These are phyloP conservation scores for Atrina japonica DNA, from an alignment of 2,888 invertebrate species.

Conservation along the genomic window DNA sequence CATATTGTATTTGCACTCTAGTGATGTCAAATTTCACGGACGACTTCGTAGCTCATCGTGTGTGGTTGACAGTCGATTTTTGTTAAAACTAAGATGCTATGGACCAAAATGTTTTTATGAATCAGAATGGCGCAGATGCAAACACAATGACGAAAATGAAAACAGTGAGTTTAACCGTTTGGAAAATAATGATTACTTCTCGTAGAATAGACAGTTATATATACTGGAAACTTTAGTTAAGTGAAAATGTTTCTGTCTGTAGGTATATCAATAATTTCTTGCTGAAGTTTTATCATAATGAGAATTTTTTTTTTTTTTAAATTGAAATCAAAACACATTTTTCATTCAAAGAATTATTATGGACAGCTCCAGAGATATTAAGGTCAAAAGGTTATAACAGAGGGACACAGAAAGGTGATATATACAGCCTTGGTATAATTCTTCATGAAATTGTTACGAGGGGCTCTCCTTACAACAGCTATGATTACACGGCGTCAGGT, in stretches of 20 bases:
- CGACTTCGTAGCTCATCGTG: conserved; percentile 51
- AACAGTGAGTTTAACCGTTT: conserved; percentile 47
- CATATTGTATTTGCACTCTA: conserved; percentile 54
- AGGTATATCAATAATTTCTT: too few relatives aligned
- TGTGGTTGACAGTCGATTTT: conserved; percentile 58
- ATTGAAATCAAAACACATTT: too few relatives aligned
- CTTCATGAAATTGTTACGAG: conserved; percentile 51
- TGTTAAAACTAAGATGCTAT: conserved; percentile 54
- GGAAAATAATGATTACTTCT: too few relatives aligned
- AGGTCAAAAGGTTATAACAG: conserved; percentile 28
- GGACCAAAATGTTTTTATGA: conserved; percentile 52
- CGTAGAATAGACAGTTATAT: not conserved
- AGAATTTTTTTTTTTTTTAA: too few relatives aligned
- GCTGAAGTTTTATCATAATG: too few relatives aligned
- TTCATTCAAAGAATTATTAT: conserved; percentile 51
- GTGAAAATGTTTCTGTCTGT: not conserved
- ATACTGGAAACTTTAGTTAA: not conserved
- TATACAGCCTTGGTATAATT: conserved; percentile 57
- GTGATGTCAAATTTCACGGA: conserved; percentile 53
- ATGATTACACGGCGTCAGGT: conserved; percentile 34
- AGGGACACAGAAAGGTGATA: conserved; percentile 52
- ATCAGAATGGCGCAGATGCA: conserved; percentile 21
- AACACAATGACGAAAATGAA: conserved; percentile 11
- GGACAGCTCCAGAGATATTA: conserved; percentile 57
- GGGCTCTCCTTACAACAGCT: conserved; percentile 46